Evolutionary conservation across 2,888 invertebrate species (phyloP).

Genomic region (Lithosia quadra): DNA sequence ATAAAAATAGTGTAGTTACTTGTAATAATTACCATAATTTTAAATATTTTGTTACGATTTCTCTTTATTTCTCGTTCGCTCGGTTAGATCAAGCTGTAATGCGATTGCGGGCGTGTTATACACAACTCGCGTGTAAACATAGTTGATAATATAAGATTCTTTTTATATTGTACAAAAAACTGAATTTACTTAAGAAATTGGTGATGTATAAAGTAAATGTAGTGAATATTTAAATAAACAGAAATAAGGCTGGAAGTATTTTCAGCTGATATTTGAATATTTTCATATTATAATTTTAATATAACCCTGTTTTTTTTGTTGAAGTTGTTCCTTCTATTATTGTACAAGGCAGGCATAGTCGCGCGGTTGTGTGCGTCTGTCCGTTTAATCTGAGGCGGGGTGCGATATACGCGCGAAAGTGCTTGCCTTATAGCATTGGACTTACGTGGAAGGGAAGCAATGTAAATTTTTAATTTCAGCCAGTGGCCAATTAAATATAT

Average conservation of each 20-base stretch:
- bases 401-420: slow-evolving; percentile 52
- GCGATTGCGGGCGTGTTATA: slow-evolving; percentile 76
- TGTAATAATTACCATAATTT: slow-evolving; percentile 85
- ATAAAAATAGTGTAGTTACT: slow-evolving; percentile 84
- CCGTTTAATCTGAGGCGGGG: neutral
- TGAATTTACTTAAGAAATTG: slow-evolving; percentile 87
- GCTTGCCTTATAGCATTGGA: slow-evolving; percentile 68
- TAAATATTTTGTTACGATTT: slow-evolving; percentile 85
- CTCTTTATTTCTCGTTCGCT: slow-evolving; percentile 78
- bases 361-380: slow-evolving; percentile 45
- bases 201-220: slow-evolving; percentile 87
- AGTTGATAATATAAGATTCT: slow-evolving; percentile 84
- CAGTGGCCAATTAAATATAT: slow-evolving; percentile 86
- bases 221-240: slow-evolving; percentile 87
- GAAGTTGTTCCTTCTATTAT: slow-evolving; percentile 81
- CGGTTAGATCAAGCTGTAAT: slow-evolving; percentile 80
- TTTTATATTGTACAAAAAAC: slow-evolving; percentile 87
- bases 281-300: slow-evolving; percentile 87
- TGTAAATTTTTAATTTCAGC: slow-evolving; percentile 85
- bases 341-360: slow-evolving; percentile 74
- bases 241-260: slow-evolving; percentile 83
- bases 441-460: slow-evolving; percentile 76
- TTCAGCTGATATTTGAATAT: slow-evolving; percentile 86
- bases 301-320: slow-evolving; percentile 86
- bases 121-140: slow-evolving; percentile 80